Evolutionary conservation across 1,140 invertebrate genomes (phyloP).

Genomic region (Hylyphantes graminicola): DNA sequence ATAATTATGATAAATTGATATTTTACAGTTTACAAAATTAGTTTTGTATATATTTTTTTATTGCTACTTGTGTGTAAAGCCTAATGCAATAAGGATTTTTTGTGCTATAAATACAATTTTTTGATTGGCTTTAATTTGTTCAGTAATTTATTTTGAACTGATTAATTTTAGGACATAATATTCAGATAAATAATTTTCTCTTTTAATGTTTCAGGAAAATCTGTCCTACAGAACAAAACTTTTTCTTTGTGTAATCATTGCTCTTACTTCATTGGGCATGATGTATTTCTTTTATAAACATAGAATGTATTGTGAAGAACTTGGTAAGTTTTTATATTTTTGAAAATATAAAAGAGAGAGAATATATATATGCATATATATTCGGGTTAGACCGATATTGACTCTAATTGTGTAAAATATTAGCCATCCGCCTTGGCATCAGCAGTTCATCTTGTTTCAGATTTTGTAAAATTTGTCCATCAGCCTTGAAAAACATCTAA

Average conservation of each 20-base stretch:
- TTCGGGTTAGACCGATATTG: too few relatives aligned
- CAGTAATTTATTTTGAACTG: too few relatives aligned
- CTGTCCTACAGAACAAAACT: slow-evolving; percentile 54
- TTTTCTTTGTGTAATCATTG: slow-evolving; percentile 55
- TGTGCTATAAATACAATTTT: too few relatives aligned
- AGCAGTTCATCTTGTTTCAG: too few relatives aligned
- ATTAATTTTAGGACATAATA: too few relatives aligned
- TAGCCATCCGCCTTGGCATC: too few relatives aligned
- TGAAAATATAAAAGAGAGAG: too few relatives aligned
- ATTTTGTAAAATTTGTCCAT: too few relatives aligned
- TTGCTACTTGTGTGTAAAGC: not conserved
- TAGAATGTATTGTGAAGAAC: slow-evolving; percentile 84
- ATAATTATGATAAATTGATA: not conserved
- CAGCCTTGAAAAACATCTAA: too few relatives aligned
- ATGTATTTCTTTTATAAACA: slow-evolving; percentile 89
- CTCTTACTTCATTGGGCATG: slow-evolving; percentile 74
- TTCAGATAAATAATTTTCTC: not conserved
- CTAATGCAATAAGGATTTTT: not conserved
- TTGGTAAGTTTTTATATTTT: slow-evolving; percentile 74
- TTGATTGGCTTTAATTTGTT: too few relatives aligned
- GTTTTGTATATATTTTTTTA: slow-evolving; percentile 2
- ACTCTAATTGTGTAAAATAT: too few relatives aligned
- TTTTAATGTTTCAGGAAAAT: slow-evolving; percentile 59
- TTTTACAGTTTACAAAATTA: not conserved
- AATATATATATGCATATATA: too few relatives aligned